phyloP scores from a whole-genome alignment of 2,113 vertebrate genomes.

The Callipepla californica region DNA sequence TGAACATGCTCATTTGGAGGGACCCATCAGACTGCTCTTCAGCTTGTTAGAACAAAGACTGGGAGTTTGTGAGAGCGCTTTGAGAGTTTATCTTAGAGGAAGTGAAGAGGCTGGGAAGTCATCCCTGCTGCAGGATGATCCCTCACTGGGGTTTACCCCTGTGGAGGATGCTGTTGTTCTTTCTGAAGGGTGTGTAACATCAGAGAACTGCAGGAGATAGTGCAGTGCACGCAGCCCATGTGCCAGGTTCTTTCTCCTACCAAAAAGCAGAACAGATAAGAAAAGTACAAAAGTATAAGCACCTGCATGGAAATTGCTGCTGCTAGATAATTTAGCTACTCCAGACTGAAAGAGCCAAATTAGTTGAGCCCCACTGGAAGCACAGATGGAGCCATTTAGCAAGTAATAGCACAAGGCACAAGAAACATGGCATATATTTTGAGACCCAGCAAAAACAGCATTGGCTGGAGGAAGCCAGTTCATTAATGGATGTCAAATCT shows the following conservation, averaged over 20 bases:
- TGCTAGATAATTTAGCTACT: background rate
- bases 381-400: background rate
- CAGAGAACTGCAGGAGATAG: background rate
- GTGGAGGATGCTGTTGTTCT: background rate
- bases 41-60: fast-evolving
- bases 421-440: background rate
- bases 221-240: background rate
- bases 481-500: background rate
- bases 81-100: background rate
- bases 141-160: background rate
- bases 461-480: background rate
- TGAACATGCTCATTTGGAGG: fast-evolving
- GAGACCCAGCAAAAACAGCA: background rate
- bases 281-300: background rate
- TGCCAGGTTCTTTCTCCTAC: background rate
- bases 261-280: background rate
- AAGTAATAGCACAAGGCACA: background rate
- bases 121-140: background rate
- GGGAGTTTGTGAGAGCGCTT: background rate
- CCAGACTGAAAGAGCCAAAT: background rate
- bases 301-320: slow-evolving; percentile 23
- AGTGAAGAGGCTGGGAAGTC: background rate
- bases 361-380: background rate
- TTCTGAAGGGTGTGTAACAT: background rate
- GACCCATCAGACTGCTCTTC: background rate